Base-by-base conservation (phyloP, 2,113 vertebrate genomes). In the Odontophorus gujanensis region DNA sequence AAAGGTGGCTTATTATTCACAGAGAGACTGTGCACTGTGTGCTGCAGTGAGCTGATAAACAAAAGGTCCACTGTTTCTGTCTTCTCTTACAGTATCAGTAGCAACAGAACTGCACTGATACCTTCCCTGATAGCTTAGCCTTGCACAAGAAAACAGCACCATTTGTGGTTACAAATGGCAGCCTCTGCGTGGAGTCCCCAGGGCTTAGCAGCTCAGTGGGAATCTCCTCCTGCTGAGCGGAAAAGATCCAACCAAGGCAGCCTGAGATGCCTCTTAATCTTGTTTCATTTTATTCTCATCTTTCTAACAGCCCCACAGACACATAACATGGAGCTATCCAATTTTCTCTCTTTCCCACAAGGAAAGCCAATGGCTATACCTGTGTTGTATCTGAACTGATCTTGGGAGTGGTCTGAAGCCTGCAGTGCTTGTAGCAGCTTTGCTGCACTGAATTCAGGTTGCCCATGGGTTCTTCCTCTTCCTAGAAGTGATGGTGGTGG, bases 51-150 rank as follows among this genome's bases (percentile, higher is more conserved):
- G 20, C 85, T 75, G 91, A 95, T 94, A 95, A 97, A 96, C 87
- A 89, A 91, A 95, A 94, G 93, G 83, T 72, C 73, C 68, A 67
- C 89, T 95, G 93, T 97, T 92, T 73, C 47, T 84, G 15, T 92
- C 76, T 88, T 90, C 79, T 92, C 80, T 95, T 81, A 45, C 80
- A 73, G 85, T 93, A 96, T 95, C 93, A 66, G 40, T 65, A 86
- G 80, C 85, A 91, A 84, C 85, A 86, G 68, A 36, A 28, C 79
- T 94, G 76, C 73, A 24, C 55, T 36, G 92, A 97, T 95, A 94
- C 76, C 55, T 95, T 80, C 36, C 51, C 48, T 73, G 89, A 81
- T 79, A 94, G 73, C 34, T 87, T 75, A 87, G 84, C 18, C 32
- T 89, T 89, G 81, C 84, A 61, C 36, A 79, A 82, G 93, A 65